Evolutionary conservation across 2,797 vertebrate species (phyloP), one percentile per base, ranked within the genome.

Genomic region (Cheirogaleus major): DNA sequence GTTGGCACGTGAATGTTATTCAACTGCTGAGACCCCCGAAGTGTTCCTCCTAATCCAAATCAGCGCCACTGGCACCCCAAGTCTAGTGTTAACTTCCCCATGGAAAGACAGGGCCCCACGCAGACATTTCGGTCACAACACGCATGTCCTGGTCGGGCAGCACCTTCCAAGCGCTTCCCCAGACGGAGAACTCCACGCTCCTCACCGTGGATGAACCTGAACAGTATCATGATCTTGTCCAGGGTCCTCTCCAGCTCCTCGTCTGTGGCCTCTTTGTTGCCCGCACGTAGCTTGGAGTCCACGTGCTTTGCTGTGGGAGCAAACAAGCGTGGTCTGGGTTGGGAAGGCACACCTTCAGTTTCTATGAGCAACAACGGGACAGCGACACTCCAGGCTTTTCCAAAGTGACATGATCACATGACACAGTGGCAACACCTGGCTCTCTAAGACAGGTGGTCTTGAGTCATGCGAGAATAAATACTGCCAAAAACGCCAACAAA

Each of bases 211-310:
- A 99, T 99, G 97, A 99, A 99, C 97, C 99, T 97, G 97, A 99
- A 99, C 94, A 99, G 98, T 73, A 99, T 99, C 99, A 99, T 99
- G 93, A 99, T 99, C 98, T 99, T 99, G 97, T 99, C 99, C 92
- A 99, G 98, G 72, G 99, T 99, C 97, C 99, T 98, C 98, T 99
- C 99, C 96, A 99, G 98, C 89, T 99, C 99, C 97, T 99, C 99
- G 73, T 99, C 99, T 0, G 99, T 99, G 41, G 99, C 99, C 95
- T 99, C 99, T 97, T 99, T 99, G 97, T 99, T 99, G 93, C 99
- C 99, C 55, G 99, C 99, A 96, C 99, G 98, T 75, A 99, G 93
- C 87, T 99, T 99, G 45, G 99, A 99, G 97, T 99, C 99, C 63
- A 99, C 99, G 1, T 99, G 99, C 93, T 99, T 99, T 95, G 99